Conservation (phyloP, 2,113 vertebrate species). For the Varanus komodoensis region DNA sequence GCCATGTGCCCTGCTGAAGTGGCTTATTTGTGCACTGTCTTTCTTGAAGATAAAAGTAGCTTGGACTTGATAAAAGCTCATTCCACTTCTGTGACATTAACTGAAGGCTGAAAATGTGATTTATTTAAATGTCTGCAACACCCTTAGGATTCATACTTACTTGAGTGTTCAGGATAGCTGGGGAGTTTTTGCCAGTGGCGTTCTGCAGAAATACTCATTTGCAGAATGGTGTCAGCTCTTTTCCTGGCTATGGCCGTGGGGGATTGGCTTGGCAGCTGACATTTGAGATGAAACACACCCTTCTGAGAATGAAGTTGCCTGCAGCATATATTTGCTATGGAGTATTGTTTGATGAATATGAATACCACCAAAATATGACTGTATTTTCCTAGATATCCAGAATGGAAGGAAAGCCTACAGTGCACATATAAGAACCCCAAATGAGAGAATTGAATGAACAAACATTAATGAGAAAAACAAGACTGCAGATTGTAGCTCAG, state of each 20-base stretch:
- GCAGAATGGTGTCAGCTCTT: not conserved
- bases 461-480: not conserved
- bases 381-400: not conserved
- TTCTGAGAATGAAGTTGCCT: not conserved
- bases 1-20: not conserved
- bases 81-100: slow-evolving; percentile 8
- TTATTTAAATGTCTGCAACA: not conserved
- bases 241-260: not conserved
- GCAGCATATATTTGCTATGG: not conserved
- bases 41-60: slow-evolving; percentile 3
- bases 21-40: not conserved
- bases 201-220: not conserved
- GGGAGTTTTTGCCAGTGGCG: not conserved
- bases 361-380: not conserved
- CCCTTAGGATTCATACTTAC: not conserved
- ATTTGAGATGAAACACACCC: not conserved
- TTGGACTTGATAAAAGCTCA: not conserved
- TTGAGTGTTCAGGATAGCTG: not conserved
- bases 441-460: not conserved
- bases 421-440: not conserved
- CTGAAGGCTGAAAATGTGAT: slow-evolving; percentile 4
- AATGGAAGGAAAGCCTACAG: not conserved
- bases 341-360: not conserved
- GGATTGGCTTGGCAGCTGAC: not conserved
- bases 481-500: not conserved